Evolutionary conservation across 1,140 invertebrate species (phyloP), one percentile per base, ranked within the genome.

Genomic region (Chrysopa pallens): DNA sequence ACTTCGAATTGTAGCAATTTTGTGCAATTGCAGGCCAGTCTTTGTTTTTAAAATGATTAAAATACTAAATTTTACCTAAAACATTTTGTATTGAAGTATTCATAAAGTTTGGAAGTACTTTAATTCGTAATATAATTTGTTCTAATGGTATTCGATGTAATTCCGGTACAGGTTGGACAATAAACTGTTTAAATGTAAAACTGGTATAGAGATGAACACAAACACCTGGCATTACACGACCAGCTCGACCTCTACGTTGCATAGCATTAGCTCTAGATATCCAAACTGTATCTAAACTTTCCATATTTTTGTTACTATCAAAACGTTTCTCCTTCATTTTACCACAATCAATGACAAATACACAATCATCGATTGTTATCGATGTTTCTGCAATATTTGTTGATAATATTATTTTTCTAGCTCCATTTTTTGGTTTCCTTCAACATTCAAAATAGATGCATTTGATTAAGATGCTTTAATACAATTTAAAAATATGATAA

Each of bases 361-460:
- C 80, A 51, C 91, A 87, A 60, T 94, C 89, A 57, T 92, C 83
- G 48, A 95, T 90, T 7, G 90, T 95, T 2, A 95, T 73, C 13
- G 87, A 90, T 0, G 89, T 94, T 63, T 96, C 91, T 1, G 90
- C 90, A 43, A 97, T 87, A 58, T 94, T 93, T 0, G 92, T 96
- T 2, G 87, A 84, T 0, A 96, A 62, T 28, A 96, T 83, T 28
- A 94, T 85, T 68, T 92, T 91, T 27, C 87, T 65, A 12, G 74
- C 68, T 1, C 80, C 81, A 1, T 66, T 51, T 39, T 74, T 74
- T 6, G 78, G 72, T 55, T 74, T 78, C 50, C 75, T 75, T 48
- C 72, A 69, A 49, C 61, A 37, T 27, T 45, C 5, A 23, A 23
- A 12, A 33, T 33, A 39, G 6, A 13, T 29, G 4, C n/a, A 37